Percentiles rank a stretch among this genome's conserved stretches.
Evolutionary conservation across 2,888 invertebrate species (phyloP).

Genomic region (Dynastes grantii): DNA sequence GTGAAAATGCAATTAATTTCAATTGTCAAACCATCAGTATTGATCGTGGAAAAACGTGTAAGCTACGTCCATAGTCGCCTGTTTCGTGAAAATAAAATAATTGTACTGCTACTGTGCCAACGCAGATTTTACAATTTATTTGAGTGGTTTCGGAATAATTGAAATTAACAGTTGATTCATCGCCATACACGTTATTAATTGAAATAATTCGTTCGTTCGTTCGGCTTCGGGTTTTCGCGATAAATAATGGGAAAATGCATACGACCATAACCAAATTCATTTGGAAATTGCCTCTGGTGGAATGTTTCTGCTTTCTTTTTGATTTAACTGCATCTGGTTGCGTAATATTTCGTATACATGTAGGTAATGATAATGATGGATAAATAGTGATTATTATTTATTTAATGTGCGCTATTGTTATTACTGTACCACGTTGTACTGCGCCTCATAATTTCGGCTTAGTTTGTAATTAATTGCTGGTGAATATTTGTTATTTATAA

Average conservation of each 20-base stretch:
- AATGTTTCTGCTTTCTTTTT: not conserved
- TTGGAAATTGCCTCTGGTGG: not conserved
- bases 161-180: slow-evolving; percentile 38
- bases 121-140: slow-evolving; percentile 24
- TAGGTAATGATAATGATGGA: not conserved
- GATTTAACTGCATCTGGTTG: not conserved
- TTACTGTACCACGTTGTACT: not conserved
- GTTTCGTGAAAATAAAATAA: slow-evolving; percentile 17
- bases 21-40: not conserved
- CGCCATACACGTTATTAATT: slow-evolving; percentile 17
- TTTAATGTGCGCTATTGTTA: not conserved
- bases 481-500: too few species aligned
- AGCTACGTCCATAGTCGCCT: not conserved
- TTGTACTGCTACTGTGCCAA: not conserved
- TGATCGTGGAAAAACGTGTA: not conserved
- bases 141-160: slow-evolving; percentile 30
- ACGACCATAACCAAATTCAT: not conserved
- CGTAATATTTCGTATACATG: not conserved
- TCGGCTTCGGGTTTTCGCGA: not conserved
- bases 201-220: slow-evolving; percentile 16
- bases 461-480: too few species aligned
- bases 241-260: not conserved
- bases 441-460: not conserved
- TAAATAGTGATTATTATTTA: not conserved
- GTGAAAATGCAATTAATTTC: slow-evolving; percentile 4